Evolutionary conservation across 1,140 invertebrate species (phyloP), one percentile per base, ranked within the genome.

Genomic region (Drosophila micromelanica): DNA sequence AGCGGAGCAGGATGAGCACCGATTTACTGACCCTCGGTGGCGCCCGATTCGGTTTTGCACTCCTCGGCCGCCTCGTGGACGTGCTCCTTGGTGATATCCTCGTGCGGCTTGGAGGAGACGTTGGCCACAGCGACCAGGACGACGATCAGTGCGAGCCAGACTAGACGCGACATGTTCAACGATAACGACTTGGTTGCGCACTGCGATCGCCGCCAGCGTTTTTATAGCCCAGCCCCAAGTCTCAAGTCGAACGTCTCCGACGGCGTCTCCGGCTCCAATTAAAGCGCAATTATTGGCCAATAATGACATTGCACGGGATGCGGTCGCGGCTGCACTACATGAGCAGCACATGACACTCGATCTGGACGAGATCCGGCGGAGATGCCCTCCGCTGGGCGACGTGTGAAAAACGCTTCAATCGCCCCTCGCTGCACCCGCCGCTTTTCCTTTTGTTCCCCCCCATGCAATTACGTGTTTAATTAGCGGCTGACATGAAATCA

Each of bases 281-380:
- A 81, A 81, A 68, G 38, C 6, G 57, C 84, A 87, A 87, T 87
- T 87, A 84, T 56, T 51, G 20, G 45, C 27, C 45, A 62, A 62
- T 57, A 35, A 35, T 35, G 7, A 35, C 32, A 35, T 30, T 38
- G 60, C 73, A 67, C 73, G 68, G 73, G 76, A 78, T 51, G 49
- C 49, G 23, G 32, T 56, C 5, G 27, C 27, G 5, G 32, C 6
- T 89, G 82, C 80, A 87, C 84, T 82, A 87, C 35, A 87, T 87
- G 82, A 68, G 81, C 81, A 87, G 71, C 82, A 79, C 84, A 82
- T 86, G 84, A 87, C 82, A 81, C 78, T 78, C 74, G 46, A 63
- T 71, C 73, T 75, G 69, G 69, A 80, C 68, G 72, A 67, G 61
- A 80, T 68, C 64, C 74, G 84, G 35, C 82, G 84, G 82, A 87